phyloP scores from a whole-genome alignment of 2,113 vertebrate genomes.

The Sceloporus undulatus region DNA sequence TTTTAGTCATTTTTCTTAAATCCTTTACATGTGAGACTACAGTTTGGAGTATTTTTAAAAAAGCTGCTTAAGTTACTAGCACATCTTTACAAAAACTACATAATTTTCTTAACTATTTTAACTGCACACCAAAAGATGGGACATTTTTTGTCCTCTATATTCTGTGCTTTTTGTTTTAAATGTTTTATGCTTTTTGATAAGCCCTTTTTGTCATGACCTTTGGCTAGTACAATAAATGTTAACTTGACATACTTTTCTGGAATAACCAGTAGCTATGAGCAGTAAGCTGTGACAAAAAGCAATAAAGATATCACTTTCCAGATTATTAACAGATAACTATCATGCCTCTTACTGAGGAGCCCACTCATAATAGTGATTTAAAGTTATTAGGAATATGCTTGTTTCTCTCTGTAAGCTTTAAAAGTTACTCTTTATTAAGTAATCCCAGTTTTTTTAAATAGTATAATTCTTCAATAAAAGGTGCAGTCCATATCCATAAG shows the following conservation, averaged over 20 bases:
- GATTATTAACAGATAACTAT: slow-evolving; percentile 66
- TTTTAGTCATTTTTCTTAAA: not conserved
- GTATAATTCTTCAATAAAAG: slow-evolving; percentile 65
- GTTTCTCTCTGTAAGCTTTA: slow-evolving; percentile 38
- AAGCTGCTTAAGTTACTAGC: not conserved
- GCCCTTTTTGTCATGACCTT: no score
- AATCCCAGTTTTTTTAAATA: slow-evolving; percentile 62
- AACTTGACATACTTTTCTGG: no score
- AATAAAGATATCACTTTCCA: slow-evolving; percentile 52
- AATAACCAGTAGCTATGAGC: slow-evolving; percentile 51
- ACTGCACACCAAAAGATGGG: no score
- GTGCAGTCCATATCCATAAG: slow-evolving; percentile 68
- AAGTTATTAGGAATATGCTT: slow-evolving; percentile 37
- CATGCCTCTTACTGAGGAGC: slow-evolving; percentile 59
- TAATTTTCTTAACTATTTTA: slow-evolving; percentile 12
- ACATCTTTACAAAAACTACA: not conserved
- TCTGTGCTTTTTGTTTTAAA: no score
- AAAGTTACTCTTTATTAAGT: slow-evolving; percentile 30
- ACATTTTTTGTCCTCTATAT: no score
- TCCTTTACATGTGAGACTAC: not conserved
- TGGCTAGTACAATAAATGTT: no score
- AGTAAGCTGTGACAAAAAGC: slow-evolving; percentile 1
- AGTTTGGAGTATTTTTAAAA: slow-evolving; percentile 3
- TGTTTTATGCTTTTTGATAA: no score
- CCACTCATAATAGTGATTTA: not conserved